A percentile compares a stretch with the other conserved stretches of the same genome.
Conservation (phyloP, 2,888 invertebrate genomes). For the Epistrophella euchroma region DNA sequence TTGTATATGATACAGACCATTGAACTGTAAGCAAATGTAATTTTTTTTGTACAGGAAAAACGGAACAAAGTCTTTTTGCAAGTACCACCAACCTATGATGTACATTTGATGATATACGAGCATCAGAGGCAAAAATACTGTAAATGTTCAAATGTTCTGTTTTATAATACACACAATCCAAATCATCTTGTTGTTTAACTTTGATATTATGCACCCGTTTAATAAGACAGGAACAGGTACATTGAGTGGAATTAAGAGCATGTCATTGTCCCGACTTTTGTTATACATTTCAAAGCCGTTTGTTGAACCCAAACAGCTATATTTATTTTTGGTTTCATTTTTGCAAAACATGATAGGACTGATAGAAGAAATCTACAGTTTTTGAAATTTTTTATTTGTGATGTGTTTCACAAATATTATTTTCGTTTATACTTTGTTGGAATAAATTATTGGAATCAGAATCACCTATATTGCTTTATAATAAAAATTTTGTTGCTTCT, state of each 20-base stretch:
- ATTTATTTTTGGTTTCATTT: background rate
- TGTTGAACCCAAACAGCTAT: conserved; percentile 22
- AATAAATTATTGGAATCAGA: too few species aligned
- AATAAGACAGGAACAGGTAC: conserved; percentile 27
- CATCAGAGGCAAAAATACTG: background rate
- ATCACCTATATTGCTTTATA: too few species aligned
- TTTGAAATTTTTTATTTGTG: too few species aligned
- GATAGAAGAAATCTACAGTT: background rate
- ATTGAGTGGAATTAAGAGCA: conserved; percentile 43
- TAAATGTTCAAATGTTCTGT: background rate
- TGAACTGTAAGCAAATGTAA: too few species aligned
- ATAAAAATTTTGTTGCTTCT: too few species aligned
- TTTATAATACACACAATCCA: background rate
- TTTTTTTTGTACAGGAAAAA: too few species aligned
- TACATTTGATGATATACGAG: too few species aligned
- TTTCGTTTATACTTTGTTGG: too few species aligned
- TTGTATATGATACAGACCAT: too few species aligned
- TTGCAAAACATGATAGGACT: background rate
- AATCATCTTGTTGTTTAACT: conserved; percentile 1
- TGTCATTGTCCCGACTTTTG: conserved; percentile 47
- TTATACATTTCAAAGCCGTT: conserved; percentile 13
- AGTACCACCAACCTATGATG: too few species aligned
- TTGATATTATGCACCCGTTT: background rate
- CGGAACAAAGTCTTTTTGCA: too few species aligned
- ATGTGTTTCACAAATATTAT: too few species aligned